A percentile compares a stretch with the other conserved stretches of the same genome.
These are phyloP conservation scores for Forficula auricularia DNA, from an alignment of 1,140 invertebrate genomes.

Conservation along the genomic window DNA sequence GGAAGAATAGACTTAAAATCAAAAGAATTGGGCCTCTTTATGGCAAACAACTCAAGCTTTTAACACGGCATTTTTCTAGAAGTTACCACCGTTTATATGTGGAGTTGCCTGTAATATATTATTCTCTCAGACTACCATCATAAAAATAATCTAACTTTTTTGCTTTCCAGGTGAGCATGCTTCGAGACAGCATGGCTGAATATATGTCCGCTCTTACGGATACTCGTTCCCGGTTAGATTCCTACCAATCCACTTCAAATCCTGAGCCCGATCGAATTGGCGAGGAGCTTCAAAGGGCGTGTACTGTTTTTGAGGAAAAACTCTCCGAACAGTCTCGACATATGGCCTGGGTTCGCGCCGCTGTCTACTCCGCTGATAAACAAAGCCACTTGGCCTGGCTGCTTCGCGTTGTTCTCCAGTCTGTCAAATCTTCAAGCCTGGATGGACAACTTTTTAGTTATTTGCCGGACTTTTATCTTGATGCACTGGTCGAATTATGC, in stretches of 20 bases:
- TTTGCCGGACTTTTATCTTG: conserved; percentile 66
- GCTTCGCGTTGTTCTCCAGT: conserved; percentile 35
- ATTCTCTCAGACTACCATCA: too few relatives aligned
- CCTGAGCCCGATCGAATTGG: conserved; percentile 22
- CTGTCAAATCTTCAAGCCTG: conserved; percentile 36
- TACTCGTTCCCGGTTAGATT: conserved; percentile 28
- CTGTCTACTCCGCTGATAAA: conserved; percentile 39
- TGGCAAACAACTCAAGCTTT: too few relatives aligned
- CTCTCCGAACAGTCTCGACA: conserved; percentile 36
- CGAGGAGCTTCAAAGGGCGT: conserved; percentile 28
- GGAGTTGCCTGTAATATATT: too few relatives aligned
- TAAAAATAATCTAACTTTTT: not conserved
- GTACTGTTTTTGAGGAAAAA: conserved; percentile 35
- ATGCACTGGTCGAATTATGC: conserved; percentile 48
- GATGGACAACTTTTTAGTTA: conserved; percentile 53
- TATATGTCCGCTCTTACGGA: conserved; percentile 34
- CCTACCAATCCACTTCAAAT: conserved; percentile 7
- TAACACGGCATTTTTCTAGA: too few relatives aligned
- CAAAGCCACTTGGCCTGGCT: conserved; percentile 40
- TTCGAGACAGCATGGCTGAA: conserved; percentile 38
- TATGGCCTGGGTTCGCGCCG: conserved; percentile 43
- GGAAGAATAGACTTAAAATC: too few relatives aligned
- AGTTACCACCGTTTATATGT: too few relatives aligned
- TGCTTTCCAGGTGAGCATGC: conserved; percentile 14
- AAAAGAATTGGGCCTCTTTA: too few relatives aligned